Evolutionary conservation across 2,113 vertebrate species (phyloP), one percentile per base, ranked within the genome.

Genomic region (Carassius gibelio): DNA sequence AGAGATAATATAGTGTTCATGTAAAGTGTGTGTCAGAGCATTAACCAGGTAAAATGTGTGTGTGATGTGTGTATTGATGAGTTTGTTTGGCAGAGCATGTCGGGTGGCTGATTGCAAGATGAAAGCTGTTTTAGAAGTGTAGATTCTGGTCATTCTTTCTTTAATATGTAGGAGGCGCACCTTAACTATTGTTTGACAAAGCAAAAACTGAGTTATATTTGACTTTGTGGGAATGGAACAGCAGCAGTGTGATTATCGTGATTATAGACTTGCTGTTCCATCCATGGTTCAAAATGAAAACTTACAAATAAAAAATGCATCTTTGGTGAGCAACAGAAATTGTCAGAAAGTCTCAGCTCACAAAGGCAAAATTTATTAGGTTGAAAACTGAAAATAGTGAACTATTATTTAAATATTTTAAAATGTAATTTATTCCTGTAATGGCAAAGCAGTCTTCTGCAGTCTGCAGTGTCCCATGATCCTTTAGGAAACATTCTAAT

Each of bases 151-250:
- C 84, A 89, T 85, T 87, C 82, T 88, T 87, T 89, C 90, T 90
- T 83, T 82, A 93, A 90, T 30, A 93, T 89, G 90, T 91, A 90
- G 89, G 89, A 91, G 92, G 92, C 87, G 75, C 92, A 90, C 88
- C 79, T 86, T 94, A 94, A 94, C 91, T 89, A 90, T 90, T 91
- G 92, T 94, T 93, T 94, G 90, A 92, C 90, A 93, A 92, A 92
- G 90, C 89, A 87, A 61, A 61, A 14, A 89, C 90, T 83, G 59
- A 83, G 91, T 90, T 95, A 92, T 93, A 93, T 93, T 92, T 93
- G 90, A 91, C 92, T 92, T 87, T 82, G 72, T 88, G 90, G 91
- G 87, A 90, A 87, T 91, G 89, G 90, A 93, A 89, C 81, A 87
- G 71, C 19, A 23, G 61, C 30, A 26, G 15, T 42, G 74, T 76